phyloP scores from a whole-genome alignment of 2,888 invertebrate species.

The Hemicrepidius hirtus region DNA sequence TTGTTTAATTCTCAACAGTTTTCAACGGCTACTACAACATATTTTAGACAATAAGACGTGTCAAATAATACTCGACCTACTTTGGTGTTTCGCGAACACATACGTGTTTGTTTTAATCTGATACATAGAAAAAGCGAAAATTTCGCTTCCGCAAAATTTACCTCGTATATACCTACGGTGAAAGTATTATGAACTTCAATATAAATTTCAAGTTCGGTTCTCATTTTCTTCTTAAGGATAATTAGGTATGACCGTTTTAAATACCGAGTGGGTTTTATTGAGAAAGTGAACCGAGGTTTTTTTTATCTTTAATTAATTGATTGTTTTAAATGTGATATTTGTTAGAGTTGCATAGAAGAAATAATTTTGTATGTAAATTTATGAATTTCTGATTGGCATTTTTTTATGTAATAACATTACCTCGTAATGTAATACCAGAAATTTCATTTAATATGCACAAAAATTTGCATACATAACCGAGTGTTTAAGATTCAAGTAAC shows the following conservation, averaged over 20 bases:
- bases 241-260: constrained; percentile 30
- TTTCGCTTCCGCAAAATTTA: constrained; percentile 20
- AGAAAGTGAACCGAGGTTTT: constrained; percentile 18
- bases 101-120: constrained; percentile 7
- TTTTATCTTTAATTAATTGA: too few relatives aligned
- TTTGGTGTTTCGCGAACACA: not conserved
- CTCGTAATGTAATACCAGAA: constrained; percentile 7
- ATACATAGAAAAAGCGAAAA: constrained; percentile 23
- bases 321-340: too few relatives aligned
- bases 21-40: constrained; percentile 24
- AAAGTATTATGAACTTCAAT: constrained; percentile 8
- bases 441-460: constrained; percentile 14
- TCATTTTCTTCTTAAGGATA: constrained; percentile 25
- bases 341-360: too few relatives aligned
- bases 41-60: constrained; percentile 27
- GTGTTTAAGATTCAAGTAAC: constrained; percentile 15
- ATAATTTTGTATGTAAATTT: constrained; percentile 14
- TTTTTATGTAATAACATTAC: constrained; percentile 18
- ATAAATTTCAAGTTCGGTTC: constrained; percentile 23
- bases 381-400: not conserved
- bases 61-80: constrained; percentile 21
- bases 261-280: constrained; percentile 12
- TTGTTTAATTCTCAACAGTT: constrained; percentile 22
- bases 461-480: constrained; percentile 12
- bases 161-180: not conserved